A percentile compares a stretch with the other conserved stretches of the same genome.
phyloP scores from a whole-genome alignment of 1,140 invertebrate species.

The Acromyrmex echinatior region DNA sequence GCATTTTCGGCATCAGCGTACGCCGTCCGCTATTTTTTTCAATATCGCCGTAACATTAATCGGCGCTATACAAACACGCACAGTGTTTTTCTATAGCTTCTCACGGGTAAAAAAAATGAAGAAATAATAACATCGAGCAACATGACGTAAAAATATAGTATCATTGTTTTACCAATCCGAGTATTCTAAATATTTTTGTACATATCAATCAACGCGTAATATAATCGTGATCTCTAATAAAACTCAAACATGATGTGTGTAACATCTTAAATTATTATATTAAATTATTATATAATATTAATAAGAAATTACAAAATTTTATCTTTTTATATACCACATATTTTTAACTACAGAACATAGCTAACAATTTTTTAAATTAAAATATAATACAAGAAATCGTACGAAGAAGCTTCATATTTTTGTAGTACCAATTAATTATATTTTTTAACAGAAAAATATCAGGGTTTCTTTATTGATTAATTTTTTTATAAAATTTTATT shows the following conservation, averaged over 20 bases:
- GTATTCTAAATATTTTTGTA: slow-evolving; percentile 27
- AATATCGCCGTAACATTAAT: slow-evolving; percentile 53
- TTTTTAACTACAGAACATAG: no score
- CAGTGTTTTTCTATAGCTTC: slow-evolving; percentile 46
- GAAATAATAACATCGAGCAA: slow-evolving; percentile 45
- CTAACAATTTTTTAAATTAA: slow-evolving; percentile 29
- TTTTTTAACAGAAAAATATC: background rate
- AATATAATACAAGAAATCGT: background rate
- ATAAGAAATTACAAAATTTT: background rate
- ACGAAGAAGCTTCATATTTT: slow-evolving; percentile 9
- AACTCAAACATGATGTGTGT: background rate
- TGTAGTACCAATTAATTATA: slow-evolving; percentile 20
- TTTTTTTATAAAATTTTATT: slow-evolving; percentile 3
- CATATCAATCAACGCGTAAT: background rate
- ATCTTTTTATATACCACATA: background rate
- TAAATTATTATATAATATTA: background rate
- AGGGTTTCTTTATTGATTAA: background rate
- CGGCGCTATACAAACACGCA: slow-evolving; percentile 18
- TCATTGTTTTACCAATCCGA: background rate
- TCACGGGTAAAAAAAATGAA: slow-evolving; percentile 14
- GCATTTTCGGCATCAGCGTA: slow-evolving; percentile 30
- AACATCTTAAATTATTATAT: background rate
- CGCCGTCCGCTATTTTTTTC: slow-evolving; percentile 15
- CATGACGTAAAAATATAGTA: background rate
- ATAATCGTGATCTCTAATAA: background rate